These are phyloP conservation scores for Pampusana beccarii DNA, from an alignment of 2,113 vertebrate genomes.

Conservation along the genomic window DNA sequence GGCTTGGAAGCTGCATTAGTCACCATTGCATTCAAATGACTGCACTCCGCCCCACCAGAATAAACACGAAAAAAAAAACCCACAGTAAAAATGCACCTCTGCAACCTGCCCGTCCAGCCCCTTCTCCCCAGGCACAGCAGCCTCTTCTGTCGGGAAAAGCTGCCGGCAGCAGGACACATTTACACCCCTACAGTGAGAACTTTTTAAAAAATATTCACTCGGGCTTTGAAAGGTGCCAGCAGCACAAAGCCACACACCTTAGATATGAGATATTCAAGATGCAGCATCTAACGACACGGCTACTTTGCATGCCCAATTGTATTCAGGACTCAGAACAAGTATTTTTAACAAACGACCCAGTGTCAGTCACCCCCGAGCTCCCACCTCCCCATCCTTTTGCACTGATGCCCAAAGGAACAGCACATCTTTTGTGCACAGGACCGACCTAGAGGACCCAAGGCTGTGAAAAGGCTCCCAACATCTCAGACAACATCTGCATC, in stretches of 20 bases:
- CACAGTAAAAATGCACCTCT: neutral
- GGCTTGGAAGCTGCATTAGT: neutral
- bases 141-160: neutral
- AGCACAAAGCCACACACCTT: fast-evolving
- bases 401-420: fast-evolving
- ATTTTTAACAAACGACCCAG: neutral
- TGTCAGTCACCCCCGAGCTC: fast-evolving
- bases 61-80: neutral
- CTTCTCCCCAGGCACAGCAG: neutral
- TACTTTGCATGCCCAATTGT: neutral
- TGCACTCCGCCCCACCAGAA: neutral
- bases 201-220: neutral
- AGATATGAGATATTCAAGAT: fast-evolving
- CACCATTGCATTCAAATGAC: neutral
- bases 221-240: neutral
- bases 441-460: neutral
- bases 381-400: neutral
- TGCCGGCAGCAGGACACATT: neutral
- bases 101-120: neutral
- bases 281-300: neutral
- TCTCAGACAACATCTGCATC: neutral
- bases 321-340: neutral
- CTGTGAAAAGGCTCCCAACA: neutral
- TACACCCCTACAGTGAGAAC: neutral
- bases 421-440: neutral